phyloP scores from a whole-genome alignment of 2,113 vertebrate genomes.

The Centropristis striata region DNA sequence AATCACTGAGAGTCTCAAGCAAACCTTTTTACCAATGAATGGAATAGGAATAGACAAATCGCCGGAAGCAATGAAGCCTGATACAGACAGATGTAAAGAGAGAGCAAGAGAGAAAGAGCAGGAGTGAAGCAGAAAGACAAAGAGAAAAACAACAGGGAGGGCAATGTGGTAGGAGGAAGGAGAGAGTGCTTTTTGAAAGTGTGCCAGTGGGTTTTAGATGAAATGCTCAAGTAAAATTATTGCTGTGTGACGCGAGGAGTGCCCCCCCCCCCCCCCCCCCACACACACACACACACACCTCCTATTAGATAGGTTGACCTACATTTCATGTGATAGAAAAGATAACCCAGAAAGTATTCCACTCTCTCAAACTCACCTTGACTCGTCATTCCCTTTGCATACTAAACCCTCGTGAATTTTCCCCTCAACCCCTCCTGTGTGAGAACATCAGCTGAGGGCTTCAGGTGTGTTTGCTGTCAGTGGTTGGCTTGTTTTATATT shows the following conservation, averaged over 20 bases:
- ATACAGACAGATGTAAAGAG: constrained; percentile 8
- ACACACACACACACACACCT: constrained; percentile 28
- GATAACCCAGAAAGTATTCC: constrained; percentile 57
- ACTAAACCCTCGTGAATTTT: background rate
- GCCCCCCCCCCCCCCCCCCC: background rate
- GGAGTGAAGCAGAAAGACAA: background rate
- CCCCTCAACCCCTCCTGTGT: background rate
- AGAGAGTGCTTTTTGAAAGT: constrained; percentile 50
- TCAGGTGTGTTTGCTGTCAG: background rate
- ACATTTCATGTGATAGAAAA: constrained; percentile 58
- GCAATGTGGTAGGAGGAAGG: constrained; percentile 13
- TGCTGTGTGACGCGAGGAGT: constrained; percentile 31
- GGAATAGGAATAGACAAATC: constrained; percentile 33
- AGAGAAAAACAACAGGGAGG: constrained; percentile 18
- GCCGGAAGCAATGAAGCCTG: constrained; percentile 15
- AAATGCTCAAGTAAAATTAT: constrained; percentile 53
- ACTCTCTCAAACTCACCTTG: constrained; percentile 46
- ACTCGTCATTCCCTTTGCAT: background rate
- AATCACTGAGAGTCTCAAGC: background rate
- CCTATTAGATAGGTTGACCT: constrained; percentile 60
- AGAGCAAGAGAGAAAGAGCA: background rate
- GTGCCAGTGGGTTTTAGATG: constrained; percentile 54
- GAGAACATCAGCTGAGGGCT: background rate
- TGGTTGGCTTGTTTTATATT: background rate
- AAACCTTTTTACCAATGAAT: constrained; percentile 32